Evolutionary conservation across 2,888 invertebrate genomes (phyloP).

Genomic region (Heliothis peltigera): DNA sequence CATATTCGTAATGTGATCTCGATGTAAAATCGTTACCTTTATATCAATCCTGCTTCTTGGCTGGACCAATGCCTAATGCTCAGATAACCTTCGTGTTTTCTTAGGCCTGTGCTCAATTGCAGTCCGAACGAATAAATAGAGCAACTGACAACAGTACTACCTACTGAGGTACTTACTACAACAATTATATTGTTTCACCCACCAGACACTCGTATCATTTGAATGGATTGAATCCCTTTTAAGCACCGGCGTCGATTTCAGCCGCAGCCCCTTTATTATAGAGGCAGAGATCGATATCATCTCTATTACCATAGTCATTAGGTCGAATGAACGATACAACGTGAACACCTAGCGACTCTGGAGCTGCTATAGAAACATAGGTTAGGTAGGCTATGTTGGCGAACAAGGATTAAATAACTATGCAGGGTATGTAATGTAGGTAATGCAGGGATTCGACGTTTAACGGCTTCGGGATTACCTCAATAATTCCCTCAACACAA

Average conservation of each 20-base stretch:
- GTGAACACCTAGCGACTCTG: slow-evolving; percentile 65
- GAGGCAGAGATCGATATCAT: slow-evolving; percentile 72
- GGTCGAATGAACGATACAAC: slow-evolving; percentile 72
- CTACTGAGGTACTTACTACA: slow-evolving; percentile 67
- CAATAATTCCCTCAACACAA: slow-evolving; percentile 85
- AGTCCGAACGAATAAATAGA: slow-evolving; percentile 67
- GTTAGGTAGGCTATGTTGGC: slow-evolving; percentile 74
- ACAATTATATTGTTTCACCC: slow-evolving; percentile 76
- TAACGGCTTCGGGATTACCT: slow-evolving; percentile 89
- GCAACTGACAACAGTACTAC: slow-evolving; percentile 42
- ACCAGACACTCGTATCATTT: slow-evolving; percentile 78
- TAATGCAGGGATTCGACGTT: slow-evolving; percentile 87
- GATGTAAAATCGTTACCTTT: no score
- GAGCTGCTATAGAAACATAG: slow-evolving; percentile 62
- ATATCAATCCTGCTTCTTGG: neutral
- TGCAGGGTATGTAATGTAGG: slow-evolving; percentile 86
- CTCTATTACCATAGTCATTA: slow-evolving; percentile 78
- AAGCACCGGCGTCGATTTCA: slow-evolving; percentile 80
- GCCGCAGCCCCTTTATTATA: slow-evolving; percentile 60
- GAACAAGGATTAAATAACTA: slow-evolving; percentile 87
- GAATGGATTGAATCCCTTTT: slow-evolving; percentile 82
- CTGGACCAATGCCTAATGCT: slow-evolving; percentile 42
- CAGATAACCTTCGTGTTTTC: slow-evolving; percentile 24
- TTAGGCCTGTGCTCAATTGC: slow-evolving; percentile 54
- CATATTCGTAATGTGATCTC: no score